Evolutionary conservation across 2,797 vertebrate species (phyloP).

Genomic region (Spinus pinus): DNA sequence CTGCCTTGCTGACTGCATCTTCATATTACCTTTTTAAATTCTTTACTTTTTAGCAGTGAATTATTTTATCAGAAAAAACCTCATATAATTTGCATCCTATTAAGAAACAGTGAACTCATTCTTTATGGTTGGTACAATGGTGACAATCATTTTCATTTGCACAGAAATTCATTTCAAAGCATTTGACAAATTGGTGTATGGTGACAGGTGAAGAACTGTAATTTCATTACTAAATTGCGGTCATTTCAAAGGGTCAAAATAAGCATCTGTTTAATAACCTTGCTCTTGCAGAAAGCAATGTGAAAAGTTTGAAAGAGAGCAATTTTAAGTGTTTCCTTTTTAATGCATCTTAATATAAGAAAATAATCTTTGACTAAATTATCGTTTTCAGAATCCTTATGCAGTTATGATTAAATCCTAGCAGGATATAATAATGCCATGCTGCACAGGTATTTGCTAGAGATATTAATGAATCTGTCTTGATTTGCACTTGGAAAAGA

Average conservation of each 20-base stretch:
- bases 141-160: conserved; percentile 16
- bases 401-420: background rate
- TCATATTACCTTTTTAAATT: background rate
- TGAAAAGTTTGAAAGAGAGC: background rate
- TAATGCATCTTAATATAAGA: conserved; percentile 5
- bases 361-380: background rate
- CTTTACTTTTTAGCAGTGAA: background rate
- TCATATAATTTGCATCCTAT: background rate
- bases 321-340: background rate
- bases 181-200: background rate
- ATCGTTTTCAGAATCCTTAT: background rate
- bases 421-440: background rate
- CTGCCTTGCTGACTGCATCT: background rate
- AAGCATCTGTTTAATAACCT: conserved; percentile 20
- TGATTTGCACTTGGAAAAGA: background rate
- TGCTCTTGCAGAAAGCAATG: background rate
- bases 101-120: background rate
- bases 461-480: background rate
- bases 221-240: conserved; percentile 40
- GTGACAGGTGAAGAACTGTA: conserved; percentile 36
- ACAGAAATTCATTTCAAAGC: conserved; percentile 18
- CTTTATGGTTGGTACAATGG: background rate
- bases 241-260: conserved; percentile 40
- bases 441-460: background rate
- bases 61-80: background rate